These are phyloP conservation scores for Megalops cyprinoides DNA, from an alignment of 2,797 vertebrate genomes.

Conservation along the genomic window DNA sequence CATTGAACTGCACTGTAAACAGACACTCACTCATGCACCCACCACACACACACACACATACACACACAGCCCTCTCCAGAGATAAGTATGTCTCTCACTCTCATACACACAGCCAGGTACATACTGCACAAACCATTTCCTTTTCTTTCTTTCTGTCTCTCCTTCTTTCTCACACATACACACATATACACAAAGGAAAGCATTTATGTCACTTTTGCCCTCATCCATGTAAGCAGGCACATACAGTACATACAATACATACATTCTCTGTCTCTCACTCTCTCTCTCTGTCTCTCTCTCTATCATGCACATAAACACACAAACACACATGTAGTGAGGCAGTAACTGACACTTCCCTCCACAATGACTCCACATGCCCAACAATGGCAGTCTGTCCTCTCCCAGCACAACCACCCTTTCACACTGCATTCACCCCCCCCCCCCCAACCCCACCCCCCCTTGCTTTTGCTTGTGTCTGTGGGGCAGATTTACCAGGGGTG, in stretches of 20 bases:
- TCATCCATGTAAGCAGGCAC: no score
- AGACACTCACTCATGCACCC: neutral
- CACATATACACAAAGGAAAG: no score
- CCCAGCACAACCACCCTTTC: constrained; percentile 20
- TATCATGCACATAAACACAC: neutral
- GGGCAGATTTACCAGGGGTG: neutral
- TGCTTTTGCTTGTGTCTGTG: neutral
- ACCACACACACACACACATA: neutral
- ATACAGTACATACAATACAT: no score
- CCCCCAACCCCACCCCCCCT: neutral
- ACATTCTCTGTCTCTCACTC: neutral
- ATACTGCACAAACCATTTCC: no score
- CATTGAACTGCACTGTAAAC: neutral
- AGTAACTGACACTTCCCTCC: constrained; percentile 27
- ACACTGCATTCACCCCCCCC: neutral
- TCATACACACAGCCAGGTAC: neutral
- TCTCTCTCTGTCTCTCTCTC: constrained; percentile 11
- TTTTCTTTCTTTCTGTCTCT: neutral
- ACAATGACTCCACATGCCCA: neutral
- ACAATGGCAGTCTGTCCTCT: constrained; percentile 31
- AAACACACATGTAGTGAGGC: neutral
- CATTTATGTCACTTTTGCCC: no score
- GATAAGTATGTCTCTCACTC: neutral
- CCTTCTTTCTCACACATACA: neutral
- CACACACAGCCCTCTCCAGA: neutral